Conservation (phyloP, 2,888 invertebrate species). For the Cistogaster globosa region DNA sequence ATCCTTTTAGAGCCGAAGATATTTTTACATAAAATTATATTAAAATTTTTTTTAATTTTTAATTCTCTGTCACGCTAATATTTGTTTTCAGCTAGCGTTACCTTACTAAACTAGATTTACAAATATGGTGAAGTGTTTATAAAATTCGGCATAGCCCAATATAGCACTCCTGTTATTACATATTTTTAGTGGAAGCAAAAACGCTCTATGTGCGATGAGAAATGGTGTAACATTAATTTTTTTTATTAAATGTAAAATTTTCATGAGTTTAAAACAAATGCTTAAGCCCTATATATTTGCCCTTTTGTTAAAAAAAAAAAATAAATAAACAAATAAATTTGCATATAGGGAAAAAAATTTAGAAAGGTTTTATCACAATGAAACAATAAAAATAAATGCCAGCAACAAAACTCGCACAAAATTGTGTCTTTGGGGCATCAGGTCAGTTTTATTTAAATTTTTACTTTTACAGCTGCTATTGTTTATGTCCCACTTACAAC, state of each 20-base stretch:
- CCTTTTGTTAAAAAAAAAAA: not conserved
- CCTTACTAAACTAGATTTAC: no score
- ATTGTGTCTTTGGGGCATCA: conserved; percentile 66
- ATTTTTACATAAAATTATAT: no score
- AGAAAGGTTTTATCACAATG: conserved; percentile 16
- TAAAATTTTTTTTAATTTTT: no score
- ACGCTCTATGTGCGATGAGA: not conserved
- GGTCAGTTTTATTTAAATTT: conserved; percentile 59
- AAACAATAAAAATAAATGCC: conserved; percentile 37
- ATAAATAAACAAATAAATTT: conserved; percentile 7
- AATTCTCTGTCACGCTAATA: no score
- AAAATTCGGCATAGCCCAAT: no score
- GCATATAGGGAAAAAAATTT: conserved; percentile 15
- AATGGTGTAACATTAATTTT: conserved; percentile 25
- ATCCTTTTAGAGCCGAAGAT: no score
- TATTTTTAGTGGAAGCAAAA: no score
- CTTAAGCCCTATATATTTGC: conserved; percentile 31
- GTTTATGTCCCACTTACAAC: conserved; percentile 27
- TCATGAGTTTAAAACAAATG: conserved; percentile 42
- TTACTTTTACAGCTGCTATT: conserved; percentile 1
- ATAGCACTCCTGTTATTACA: no score
- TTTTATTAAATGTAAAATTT: conserved; percentile 17
- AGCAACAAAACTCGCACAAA: conserved; percentile 27
- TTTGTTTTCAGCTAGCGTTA: no score
- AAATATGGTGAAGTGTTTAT: no score